phyloP scores from a whole-genome alignment of 2,797 vertebrate species.

The Sebastes alutus region DNA sequence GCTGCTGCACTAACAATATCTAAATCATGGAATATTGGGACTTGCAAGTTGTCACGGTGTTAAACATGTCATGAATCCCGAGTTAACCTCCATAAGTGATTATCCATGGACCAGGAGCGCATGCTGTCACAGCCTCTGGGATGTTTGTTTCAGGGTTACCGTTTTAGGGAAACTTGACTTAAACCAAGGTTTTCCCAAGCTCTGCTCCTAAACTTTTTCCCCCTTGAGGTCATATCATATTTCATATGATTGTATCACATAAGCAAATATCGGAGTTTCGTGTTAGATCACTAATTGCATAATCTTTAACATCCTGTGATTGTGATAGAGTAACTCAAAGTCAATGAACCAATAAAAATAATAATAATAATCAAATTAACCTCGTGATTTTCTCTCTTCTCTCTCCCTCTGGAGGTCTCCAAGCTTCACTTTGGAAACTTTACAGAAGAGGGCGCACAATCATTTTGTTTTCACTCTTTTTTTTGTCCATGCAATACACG shows the following conservation, averaged over 20 bases:
- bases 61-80: constrained; percentile 12
- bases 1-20: background rate
- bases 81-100: background rate
- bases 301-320: background rate
- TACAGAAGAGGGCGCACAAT: constrained; percentile 71
- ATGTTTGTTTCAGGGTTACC: constrained; percentile 68
- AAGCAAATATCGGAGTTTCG: background rate
- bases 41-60: background rate
- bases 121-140: constrained; percentile 47
- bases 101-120: constrained; percentile 10
- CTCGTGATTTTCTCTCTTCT: background rate
- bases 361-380: background rate
- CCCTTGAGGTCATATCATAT: background rate
- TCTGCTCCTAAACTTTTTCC: constrained; percentile 23
- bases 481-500: background rate
- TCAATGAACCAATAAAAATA: background rate
- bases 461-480: background rate
- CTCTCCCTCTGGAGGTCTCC: background rate
- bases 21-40: too few species aligned
- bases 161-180: constrained; percentile 53
- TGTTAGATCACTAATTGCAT: constrained; percentile 8
- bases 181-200: constrained; percentile 22
- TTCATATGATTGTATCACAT: constrained; percentile 16
- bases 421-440: background rate
- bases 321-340: background rate